A percentile compares a stretch with the other conserved stretches of the same genome.
Evolutionary conservation across 2,888 invertebrate species (phyloP).

Genomic region (Aromia moschata): DNA sequence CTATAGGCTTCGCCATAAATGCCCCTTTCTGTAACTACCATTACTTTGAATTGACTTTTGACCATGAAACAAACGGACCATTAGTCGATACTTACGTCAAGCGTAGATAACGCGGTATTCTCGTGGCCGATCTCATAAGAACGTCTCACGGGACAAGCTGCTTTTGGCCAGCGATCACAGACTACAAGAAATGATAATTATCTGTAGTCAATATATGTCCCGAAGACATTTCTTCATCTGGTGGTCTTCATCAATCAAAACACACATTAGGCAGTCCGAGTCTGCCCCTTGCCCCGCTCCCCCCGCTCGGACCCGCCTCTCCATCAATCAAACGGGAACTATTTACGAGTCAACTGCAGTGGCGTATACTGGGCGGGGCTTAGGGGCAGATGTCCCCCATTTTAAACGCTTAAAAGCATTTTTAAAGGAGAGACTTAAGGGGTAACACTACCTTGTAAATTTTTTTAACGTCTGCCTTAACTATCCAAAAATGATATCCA

Average conservation of each 20-base stretch:
- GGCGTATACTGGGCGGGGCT: too few relatives aligned
- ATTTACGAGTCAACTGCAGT: conserved; percentile 26
- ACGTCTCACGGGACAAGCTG: conserved; percentile 21
- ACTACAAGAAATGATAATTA: conserved; percentile 53
- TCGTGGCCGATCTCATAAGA: conserved; percentile 47
- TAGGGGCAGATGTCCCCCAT: too few relatives aligned
- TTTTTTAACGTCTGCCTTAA: too few relatives aligned
- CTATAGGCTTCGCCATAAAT: too few relatives aligned
- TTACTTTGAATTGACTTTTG: too few relatives aligned
- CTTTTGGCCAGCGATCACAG: conserved; percentile 29
- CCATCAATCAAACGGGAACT: conserved; percentile 24
- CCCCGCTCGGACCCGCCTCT: conserved; percentile 47
- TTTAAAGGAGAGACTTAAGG: too few relatives aligned
- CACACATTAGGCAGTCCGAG: conserved; percentile 58
- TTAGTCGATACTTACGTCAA: conserved; percentile 6
- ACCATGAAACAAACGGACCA: conserved; percentile 16
- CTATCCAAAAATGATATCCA: too few relatives aligned
- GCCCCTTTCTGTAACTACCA: too few relatives aligned
- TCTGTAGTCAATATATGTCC: conserved; percentile 60
- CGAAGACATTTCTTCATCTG: conserved; percentile 61
- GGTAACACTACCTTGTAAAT: too few relatives aligned
- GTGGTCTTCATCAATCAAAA: conserved; percentile 63
- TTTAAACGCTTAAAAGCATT: too few relatives aligned
- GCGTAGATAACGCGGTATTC: conserved; percentile 43
- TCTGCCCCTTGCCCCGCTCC: conserved; percentile 38